Evolutionary conservation across 1,140 invertebrate species (phyloP), one percentile per base, ranked within the genome.

Genomic region (Brachionus asplanchnoidis): DNA sequence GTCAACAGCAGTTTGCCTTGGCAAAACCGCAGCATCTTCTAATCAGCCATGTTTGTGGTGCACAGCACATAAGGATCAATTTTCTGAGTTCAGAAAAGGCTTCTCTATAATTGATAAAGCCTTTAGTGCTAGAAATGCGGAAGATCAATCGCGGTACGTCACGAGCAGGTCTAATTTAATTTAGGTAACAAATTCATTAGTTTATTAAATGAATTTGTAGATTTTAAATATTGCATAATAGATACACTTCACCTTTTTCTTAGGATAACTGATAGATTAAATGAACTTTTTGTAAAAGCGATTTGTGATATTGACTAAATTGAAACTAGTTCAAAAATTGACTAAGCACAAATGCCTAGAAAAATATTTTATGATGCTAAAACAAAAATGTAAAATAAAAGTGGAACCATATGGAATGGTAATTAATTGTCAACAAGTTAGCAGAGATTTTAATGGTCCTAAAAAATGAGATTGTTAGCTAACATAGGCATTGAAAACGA

Each of bases 321-420:
- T 14, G 65, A 28, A 68, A 23, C 3, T 12, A 28, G 11, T 28
- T 36, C 9, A 11, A 23, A 68, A 68, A 68, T 68, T 14, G 65
- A 68, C 26, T 26, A 68, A 68, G 32, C 65, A 68, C 6, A 23
- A 68, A 12, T 68, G 65, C 9, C 23, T 68, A 26, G 20, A 68
- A 68, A 68, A 68, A 68, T 68, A 68, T 68, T 68, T 68, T n/a
- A 28, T 17, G 12, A 8, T 68, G 12, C 28, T 68, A 7, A 68
- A 68, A 68, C 17, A 68, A 23, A 68, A 28, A 68, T 68, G 65
- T 68, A 68, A 68, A 68, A 68, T 68, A 68, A 68, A 68, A 68
- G 65, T 68, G 17, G 65, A 68, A 28, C 65, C 23, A 68, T 68
- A 32, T 20, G 8, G 0, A 17, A 68, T 23, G 17, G 17, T 26